Conservation (phyloP, 2,113 vertebrate species). For the Seriola aureovittata region DNA sequence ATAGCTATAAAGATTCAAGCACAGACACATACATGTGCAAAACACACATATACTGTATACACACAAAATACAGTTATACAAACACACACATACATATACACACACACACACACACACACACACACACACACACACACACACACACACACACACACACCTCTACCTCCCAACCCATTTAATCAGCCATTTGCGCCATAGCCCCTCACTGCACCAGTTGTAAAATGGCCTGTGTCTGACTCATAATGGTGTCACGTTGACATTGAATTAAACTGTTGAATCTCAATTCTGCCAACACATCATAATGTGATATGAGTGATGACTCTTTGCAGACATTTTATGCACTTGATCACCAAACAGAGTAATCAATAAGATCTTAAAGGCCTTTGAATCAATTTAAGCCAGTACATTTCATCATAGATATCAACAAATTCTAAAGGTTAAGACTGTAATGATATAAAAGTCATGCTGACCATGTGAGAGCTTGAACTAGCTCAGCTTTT, state of each 20-base stretch:
- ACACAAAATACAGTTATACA: neutral
- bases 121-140: neutral
- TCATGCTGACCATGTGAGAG: constrained; percentile 28
- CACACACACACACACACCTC: neutral
- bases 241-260: constrained; percentile 17
- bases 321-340: neutral
- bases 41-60: neutral
- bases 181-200: neutral
- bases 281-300: constrained; percentile 1
- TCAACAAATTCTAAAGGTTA: neutral
- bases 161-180: neutral
- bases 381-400: neutral
- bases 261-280: constrained; percentile 27
- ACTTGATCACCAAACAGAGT: neutral
- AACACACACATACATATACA: neutral
- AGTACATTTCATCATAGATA: neutral
- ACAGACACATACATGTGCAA: neutral
- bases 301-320: neutral
- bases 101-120: neutral
- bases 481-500: constrained; percentile 36
- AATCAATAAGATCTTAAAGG: neutral
- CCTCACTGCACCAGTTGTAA: neutral
- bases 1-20: neutral
- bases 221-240: neutral
- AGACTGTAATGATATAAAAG: constrained; percentile 7